Percentiles rank a stretch among this genome's conserved stretches.
These are phyloP conservation scores for Penaeus japonicus DNA, from an alignment of 1,140 invertebrate genomes.

Conservation along the genomic window DNA sequence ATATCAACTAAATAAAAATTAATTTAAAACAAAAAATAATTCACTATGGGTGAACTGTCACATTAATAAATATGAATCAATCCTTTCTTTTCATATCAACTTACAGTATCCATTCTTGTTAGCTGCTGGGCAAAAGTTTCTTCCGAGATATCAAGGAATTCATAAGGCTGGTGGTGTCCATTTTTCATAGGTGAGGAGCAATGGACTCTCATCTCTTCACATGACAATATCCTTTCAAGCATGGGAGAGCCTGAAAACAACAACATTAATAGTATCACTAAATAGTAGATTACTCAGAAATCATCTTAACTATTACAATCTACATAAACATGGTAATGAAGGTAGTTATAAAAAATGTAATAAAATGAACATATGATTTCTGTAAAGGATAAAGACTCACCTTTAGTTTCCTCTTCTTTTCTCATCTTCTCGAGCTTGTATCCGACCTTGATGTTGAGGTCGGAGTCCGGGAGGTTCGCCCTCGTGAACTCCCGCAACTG, in stretches of 20 bases:
- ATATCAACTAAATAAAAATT: slow-evolving; percentile 18
- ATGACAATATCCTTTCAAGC: slow-evolving; percentile 45
- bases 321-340: background rate
- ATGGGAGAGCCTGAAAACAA: slow-evolving; percentile 36
- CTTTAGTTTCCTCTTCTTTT: slow-evolving; percentile 66
- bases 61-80: background rate
- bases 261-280: background rate
- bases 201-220: slow-evolving; percentile 43
- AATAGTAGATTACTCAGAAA: too few species aligned
- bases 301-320: background rate
- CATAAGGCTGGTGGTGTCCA: slow-evolving; percentile 45
- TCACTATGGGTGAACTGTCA: background rate
- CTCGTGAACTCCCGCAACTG: slow-evolving; percentile 66
- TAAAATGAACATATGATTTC: background rate
- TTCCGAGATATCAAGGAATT: slow-evolving; percentile 83
- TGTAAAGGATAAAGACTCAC: slow-evolving; percentile 66
- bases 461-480: slow-evolving; percentile 63
- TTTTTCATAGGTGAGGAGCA: slow-evolving; percentile 44
- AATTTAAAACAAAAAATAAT: background rate
- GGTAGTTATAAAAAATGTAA: background rate
- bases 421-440: slow-evolving; percentile 72
- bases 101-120: slow-evolving; percentile 93
- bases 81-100: slow-evolving; percentile 55
- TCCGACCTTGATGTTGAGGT: slow-evolving; percentile 71
- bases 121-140: slow-evolving; percentile 96